Base-by-base conservation (phyloP, 2,113 vertebrate species). In the Pycnonotus jocosus region DNA sequence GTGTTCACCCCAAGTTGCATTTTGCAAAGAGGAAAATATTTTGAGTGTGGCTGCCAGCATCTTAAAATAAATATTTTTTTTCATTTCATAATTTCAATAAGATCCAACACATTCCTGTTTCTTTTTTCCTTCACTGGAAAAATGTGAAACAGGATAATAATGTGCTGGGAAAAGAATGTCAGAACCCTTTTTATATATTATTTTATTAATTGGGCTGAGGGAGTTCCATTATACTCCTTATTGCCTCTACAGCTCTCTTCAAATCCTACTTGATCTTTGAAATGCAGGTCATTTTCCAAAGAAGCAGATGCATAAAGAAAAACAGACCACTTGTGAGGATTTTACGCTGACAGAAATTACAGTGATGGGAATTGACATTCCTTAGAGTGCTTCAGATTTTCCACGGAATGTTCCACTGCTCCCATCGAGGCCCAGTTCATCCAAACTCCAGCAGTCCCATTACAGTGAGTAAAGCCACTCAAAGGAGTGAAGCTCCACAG, bases 311-410 rank as follows among this genome's bases (percentile, higher is more conserved):
- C 77, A 48, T 79, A 91, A 93, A 95, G 70, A 45, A 92, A 88
- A 93, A 86, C 80, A 93, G 88, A 86, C 45, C 54, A 70, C 62
- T 91, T 88, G 40, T 57, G 82, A 77, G 76, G 68, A 62, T 96
- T 90, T 92, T 85, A 56, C 33, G 50, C 40, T 60, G 77, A 81
- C 27, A 57, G 62, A 94, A 96, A 88, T 92, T 81, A 72, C 2
- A 84, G 77, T 82, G 82, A 93, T 85, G 88, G 88, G 93, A 96
- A 94, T 70, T 81, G 91, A 85, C 88, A 96, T 94, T 95, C 93
- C 88, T 95, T 69, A 33, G 73, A 84, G 45, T 2, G 17, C 81
- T 86, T 92, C 88, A 95, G 47, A 92, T 93, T 97, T 97, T 97
- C 96, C 90, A 81, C 5, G 16, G 82, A 95, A 94, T 66, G 50